A percentile compares a stretch with the other conserved stretches of the same genome.
phyloP scores from a whole-genome alignment of 2,113 vertebrate species.

The Pimephales promelas region DNA sequence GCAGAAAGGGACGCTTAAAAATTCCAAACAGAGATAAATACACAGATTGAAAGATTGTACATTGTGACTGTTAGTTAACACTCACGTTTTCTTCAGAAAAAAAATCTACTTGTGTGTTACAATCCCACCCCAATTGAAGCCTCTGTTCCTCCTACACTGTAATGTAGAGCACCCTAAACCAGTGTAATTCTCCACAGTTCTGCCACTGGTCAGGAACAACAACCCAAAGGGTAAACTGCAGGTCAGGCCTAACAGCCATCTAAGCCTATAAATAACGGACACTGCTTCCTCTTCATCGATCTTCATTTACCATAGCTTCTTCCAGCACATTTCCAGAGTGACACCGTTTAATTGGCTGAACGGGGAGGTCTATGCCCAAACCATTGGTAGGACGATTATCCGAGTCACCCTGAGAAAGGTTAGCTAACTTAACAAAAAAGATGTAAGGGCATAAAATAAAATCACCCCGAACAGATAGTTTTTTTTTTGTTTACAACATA shows the following conservation, averaged over 20 bases:
- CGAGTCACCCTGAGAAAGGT: slow-evolving; percentile 68
- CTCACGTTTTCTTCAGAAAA: neutral
- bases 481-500: neutral
- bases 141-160: neutral
- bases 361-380: slow-evolving; percentile 67
- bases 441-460: slow-evolving; percentile 40
- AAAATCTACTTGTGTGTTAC: neutral
- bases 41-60: no score
- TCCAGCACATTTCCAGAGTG: slow-evolving; percentile 62
- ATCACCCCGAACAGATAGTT: slow-evolving; percentile 53
- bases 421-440: slow-evolving; percentile 67
- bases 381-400: slow-evolving; percentile 39
- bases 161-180: neutral
- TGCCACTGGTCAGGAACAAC: slow-evolving; percentile 68
- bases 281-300: slow-evolving; percentile 73
- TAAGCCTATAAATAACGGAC: slow-evolving; percentile 75
- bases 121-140: neutral
- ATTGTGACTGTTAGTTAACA: neutral
- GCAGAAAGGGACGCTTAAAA: no score
- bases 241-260: slow-evolving; percentile 70
- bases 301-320: slow-evolving; percentile 72
- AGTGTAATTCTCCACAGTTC: slow-evolving; percentile 62
- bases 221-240: slow-evolving; percentile 74
- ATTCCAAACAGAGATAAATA: no score
- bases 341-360: slow-evolving; percentile 75